These are phyloP conservation scores for Corynorhinus townsendii DNA, from an alignment of 2,113 vertebrate species.

Conservation along the genomic window DNA sequence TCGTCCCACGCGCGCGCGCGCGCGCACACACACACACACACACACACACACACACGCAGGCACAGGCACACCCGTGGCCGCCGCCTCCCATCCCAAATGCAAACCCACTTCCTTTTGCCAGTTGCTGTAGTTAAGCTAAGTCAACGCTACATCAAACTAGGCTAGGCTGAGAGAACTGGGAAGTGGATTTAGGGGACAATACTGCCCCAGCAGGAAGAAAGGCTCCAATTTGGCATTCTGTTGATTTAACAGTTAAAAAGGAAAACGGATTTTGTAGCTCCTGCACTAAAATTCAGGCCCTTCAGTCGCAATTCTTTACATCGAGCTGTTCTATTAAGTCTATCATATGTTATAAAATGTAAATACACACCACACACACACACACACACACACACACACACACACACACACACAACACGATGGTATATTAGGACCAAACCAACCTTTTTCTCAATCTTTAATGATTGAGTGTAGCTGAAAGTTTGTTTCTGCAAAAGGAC, in stretches of 20 bases:
- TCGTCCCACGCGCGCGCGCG: background rate
- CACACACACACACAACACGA: background rate
- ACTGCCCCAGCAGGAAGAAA: slow-evolving; percentile 77
- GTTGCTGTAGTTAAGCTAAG: slow-evolving; percentile 69
- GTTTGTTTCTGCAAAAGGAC: background rate
- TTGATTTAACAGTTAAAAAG: slow-evolving; percentile 66
- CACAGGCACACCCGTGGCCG: background rate
- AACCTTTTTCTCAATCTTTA: slow-evolving; percentile 14
- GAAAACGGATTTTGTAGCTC: slow-evolving; percentile 34
- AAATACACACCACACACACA: slow-evolving; percentile 1
- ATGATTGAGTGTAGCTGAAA: slow-evolving; percentile 22
- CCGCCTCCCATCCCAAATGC: slow-evolving; percentile 62
- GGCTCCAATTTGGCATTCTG: slow-evolving; percentile 60
- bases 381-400: background rate
- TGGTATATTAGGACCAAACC: slow-evolving; percentile 18
- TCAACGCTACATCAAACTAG: slow-evolving; percentile 60
- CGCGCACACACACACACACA: too few relatives aligned
- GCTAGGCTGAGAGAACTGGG: slow-evolving; percentile 58
- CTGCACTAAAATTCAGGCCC: slow-evolving; percentile 33
- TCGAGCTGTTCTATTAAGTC: background rate
- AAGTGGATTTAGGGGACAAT: slow-evolving; percentile 74
- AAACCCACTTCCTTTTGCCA: slow-evolving; percentile 60
- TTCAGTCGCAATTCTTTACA: slow-evolving; percentile 30
- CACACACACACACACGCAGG: background rate
- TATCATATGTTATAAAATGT: slow-evolving; percentile 1